These are phyloP conservation scores for Potorous gilbertii DNA, from an alignment of 2,797 vertebrate species.

Conservation along the genomic window DNA sequence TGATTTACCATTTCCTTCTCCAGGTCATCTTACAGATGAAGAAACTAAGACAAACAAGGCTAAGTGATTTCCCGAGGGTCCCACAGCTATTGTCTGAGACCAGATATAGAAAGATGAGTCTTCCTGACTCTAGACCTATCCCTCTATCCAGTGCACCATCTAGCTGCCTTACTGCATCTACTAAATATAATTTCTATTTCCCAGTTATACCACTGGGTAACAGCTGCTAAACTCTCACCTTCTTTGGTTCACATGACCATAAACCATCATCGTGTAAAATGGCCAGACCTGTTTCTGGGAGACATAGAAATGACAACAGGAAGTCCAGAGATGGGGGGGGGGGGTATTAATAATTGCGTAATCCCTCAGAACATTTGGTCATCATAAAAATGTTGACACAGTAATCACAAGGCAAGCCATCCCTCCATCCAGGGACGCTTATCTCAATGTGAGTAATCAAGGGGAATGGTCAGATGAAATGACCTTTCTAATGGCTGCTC, in stretches of 20 bases:
- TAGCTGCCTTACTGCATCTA: neutral
- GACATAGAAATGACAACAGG: neutral
- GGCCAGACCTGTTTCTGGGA: conserved; percentile 15
- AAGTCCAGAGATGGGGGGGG: neutral
- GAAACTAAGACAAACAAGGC: neutral
- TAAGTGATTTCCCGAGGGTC: neutral
- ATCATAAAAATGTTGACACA: conserved; percentile 4
- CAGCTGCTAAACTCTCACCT: conserved; percentile 37
- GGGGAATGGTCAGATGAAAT: neutral
- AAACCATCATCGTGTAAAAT: conserved; percentile 54
- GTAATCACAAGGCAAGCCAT: conserved; percentile 55
- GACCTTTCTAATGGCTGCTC: neutral
- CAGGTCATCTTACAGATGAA: neutral
- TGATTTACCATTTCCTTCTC: neutral
- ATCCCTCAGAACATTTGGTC: conserved; percentile 33
- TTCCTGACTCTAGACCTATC: neutral
- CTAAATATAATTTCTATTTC: neutral
- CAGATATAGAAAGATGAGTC: neutral
- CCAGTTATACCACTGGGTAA: neutral
- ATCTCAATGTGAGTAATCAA: conserved; percentile 1
- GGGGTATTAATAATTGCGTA: neutral
- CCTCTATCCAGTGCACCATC: neutral
- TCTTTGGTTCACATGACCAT: neutral
- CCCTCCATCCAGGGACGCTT: conserved; percentile 6
- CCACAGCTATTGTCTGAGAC: neutral